Percentiles rank a stretch among this genome's conserved stretches.
Evolutionary conservation across 2,888 invertebrate species (phyloP).

Genomic region (Acronicta leporina): DNA sequence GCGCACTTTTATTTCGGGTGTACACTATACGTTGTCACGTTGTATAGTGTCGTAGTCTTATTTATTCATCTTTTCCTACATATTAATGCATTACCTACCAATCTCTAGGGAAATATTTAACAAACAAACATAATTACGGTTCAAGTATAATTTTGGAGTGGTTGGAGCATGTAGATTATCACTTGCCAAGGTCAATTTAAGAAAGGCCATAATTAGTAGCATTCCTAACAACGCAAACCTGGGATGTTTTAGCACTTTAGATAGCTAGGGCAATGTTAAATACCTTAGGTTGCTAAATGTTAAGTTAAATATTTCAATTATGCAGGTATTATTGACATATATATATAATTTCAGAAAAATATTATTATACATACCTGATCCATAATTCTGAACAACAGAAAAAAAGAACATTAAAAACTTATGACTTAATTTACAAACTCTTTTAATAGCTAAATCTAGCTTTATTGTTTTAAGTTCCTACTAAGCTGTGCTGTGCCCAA

Average conservation of each 20-base stretch:
- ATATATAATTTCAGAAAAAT: background rate
- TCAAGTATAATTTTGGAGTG: background rate
- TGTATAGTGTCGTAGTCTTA: too few species aligned
- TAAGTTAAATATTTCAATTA: too few species aligned
- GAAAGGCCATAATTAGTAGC: background rate
- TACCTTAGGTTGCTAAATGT: too few species aligned
- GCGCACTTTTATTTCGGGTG: too few species aligned
- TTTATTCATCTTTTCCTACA: too few species aligned
- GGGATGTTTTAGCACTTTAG: background rate
- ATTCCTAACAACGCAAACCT: background rate
- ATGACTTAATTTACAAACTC: background rate
- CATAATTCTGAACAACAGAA: slow-evolving; percentile 30
- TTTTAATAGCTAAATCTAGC: too few species aligned
- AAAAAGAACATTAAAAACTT: slow-evolving; percentile 1
- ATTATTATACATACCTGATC: slow-evolving; percentile 36
- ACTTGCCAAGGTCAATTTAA: background rate
- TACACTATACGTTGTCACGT: too few species aligned
- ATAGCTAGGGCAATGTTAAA: too few species aligned
- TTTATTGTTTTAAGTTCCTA: too few species aligned
- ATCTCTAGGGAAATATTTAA: background rate
- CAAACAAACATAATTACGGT: background rate
- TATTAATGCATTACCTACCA: background rate
- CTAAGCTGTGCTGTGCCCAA: too few species aligned
- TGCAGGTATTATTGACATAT: too few species aligned
- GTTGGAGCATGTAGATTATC: background rate